Percentiles rank a stretch among this genome's conserved stretches.
These are phyloP conservation scores for Fulica atra DNA, from an alignment of 2,113 vertebrate genomes.

Conservation along the genomic window DNA sequence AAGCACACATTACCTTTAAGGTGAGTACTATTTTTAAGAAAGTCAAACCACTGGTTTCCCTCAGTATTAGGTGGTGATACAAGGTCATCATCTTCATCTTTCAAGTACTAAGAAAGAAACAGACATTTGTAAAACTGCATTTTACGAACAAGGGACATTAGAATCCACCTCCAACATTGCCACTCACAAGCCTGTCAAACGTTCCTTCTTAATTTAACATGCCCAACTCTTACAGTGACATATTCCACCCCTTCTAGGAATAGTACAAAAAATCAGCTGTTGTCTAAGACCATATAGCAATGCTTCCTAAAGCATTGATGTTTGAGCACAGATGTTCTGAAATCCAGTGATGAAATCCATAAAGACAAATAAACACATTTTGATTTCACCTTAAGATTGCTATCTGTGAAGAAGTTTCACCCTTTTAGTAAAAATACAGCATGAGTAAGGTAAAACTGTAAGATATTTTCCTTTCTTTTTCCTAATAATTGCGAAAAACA, in stretches of 20 bases:
- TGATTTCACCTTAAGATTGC: background rate
- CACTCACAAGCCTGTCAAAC: rapidly evolving
- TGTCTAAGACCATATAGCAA: background rate
- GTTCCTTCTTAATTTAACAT: background rate
- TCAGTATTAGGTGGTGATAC: slow-evolving; percentile 93
- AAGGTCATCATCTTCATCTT: slow-evolving; percentile 97
- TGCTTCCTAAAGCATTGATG: background rate
- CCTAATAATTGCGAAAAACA: background rate
- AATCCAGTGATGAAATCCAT: background rate
- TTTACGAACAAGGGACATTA: background rate
- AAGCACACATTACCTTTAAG: slow-evolving; percentile 83
- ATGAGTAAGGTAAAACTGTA: background rate
- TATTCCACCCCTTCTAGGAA: background rate
- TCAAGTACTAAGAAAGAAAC: slow-evolving; percentile 85
- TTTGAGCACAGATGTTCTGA: background rate
- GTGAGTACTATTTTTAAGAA: slow-evolving; percentile 87
- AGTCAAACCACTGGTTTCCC: slow-evolving; percentile 96
- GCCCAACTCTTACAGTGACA: background rate
- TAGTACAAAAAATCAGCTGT: background rate
- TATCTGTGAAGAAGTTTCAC: background rate
- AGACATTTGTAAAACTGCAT: background rate
- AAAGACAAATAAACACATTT: background rate
- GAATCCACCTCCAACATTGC: background rate
- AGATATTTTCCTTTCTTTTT: background rate
- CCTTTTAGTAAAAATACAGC: background rate